Base-by-base conservation (phyloP, 2,113 vertebrate species). In the Corvus cornix region DNA sequence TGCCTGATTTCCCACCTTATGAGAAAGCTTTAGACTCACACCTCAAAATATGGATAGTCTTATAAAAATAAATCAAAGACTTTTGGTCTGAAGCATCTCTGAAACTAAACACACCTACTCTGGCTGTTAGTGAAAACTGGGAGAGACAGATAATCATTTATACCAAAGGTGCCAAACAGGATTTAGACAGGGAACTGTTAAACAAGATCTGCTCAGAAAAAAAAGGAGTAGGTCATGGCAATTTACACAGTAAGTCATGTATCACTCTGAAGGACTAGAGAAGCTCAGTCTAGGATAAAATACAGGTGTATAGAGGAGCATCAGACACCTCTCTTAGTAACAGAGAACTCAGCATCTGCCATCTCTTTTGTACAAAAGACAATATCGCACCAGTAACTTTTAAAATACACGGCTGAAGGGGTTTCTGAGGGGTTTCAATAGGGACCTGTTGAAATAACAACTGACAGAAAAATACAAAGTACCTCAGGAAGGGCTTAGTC, bases 241-340 rank as follows among this genome's bases (percentile, higher is more conserved):
- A 88, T 85, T 91, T 85, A 69, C 46, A 41, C 9, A 66, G 35
- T 68, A 91, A 91, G 62, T 76, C 58, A 56, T 73, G 46, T 58
- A 87, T 69, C 67, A 90, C 92, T 90, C 58, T 58, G 75, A 93
- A 88, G 39, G 58, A 85, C 87, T 92, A 67, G 16, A 90, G 90
- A 94, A 92, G 31, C 37, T 92, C 84, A 77, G 51, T 59, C 59
- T 66, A 30, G 43, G 52, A 89, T 84, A 95, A 95, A 97, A 93
- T 58, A 75, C 3, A 83, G 41, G 31, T 21, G 4, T 51, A 84
- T 6, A 51, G 68, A 95, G 43, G 46, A 79, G 68, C 31, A 93
- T 66, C 64, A 90, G 75, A 60, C 46, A 83, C 39, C 44, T 66
- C 53, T 81, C 73, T 85, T 56, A 90, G 37, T 30, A 67, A 78